A percentile compares a stretch with the other conserved stretches of the same genome.
These are phyloP conservation scores for Ptilodon capucinus DNA, from an alignment of 2,888 invertebrate species.

Conservation along the genomic window DNA sequence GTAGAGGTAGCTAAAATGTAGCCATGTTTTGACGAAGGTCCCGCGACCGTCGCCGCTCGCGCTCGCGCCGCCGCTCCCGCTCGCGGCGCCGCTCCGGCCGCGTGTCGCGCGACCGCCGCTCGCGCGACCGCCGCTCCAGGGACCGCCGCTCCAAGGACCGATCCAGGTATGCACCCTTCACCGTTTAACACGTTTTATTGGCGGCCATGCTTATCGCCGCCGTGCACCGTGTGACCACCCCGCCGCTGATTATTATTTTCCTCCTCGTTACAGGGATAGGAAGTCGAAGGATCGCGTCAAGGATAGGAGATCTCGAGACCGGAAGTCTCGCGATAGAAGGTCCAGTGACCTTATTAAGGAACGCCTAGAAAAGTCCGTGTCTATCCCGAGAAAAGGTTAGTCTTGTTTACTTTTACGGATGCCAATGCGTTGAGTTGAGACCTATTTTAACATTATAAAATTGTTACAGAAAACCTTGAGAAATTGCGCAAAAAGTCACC, in stretches of 20 bases:
- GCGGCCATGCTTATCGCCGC: too few relatives aligned
- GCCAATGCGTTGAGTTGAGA: not conserved
- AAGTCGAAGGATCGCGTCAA: slow-evolving; percentile 71
- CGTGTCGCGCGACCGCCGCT: slow-evolving; percentile 63
- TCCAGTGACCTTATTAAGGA: slow-evolving; percentile 76
- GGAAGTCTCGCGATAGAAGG: slow-evolving; percentile 75
- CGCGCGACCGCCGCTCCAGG: slow-evolving; percentile 67
- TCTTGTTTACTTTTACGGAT: slow-evolving; percentile 8
- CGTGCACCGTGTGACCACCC: too few relatives aligned
- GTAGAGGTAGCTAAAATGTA: too few relatives aligned
- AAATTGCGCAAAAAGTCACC: slow-evolving; percentile 63
- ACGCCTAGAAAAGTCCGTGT: slow-evolving; percentile 74
- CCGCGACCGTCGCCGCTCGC: slow-evolving; percentile 69
- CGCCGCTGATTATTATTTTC: too few relatives aligned
- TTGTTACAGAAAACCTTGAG: slow-evolving; percentile 61
- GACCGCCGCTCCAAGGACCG: slow-evolving; percentile 63
- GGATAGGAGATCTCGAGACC: slow-evolving; percentile 69
- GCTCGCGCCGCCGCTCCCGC: slow-evolving; percentile 66
- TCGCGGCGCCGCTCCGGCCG: slow-evolving; percentile 68
- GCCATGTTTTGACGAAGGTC: slow-evolving; percentile 51
- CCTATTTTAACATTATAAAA: not conserved
- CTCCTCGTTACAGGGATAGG: slow-evolving; percentile 65
- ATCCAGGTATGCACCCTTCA: slow-evolving; percentile 51
- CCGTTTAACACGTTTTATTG: not conserved
- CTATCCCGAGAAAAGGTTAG: slow-evolving; percentile 73